Conservation (phyloP, 2,888 invertebrate species). For the Sisyra nigra region DNA sequence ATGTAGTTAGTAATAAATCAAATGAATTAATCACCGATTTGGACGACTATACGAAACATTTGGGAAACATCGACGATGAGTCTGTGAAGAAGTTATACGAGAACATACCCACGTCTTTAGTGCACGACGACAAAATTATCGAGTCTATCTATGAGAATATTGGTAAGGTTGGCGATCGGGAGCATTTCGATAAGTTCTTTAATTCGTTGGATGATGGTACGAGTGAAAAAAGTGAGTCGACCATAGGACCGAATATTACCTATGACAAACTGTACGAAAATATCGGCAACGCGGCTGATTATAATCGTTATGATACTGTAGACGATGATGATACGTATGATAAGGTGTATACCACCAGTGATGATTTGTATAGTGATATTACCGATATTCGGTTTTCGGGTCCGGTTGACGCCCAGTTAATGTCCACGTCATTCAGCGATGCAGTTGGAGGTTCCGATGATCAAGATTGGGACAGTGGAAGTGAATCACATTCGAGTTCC, state of each 20-base stretch:
- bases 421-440: slow-evolving; percentile 31
- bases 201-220: not conserved
- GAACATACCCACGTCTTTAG: slow-evolving; percentile 8
- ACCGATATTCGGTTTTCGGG: slow-evolving; percentile 27
- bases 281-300: slow-evolving; percentile 1
- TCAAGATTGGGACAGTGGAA: slow-evolving; percentile 56
- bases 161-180: slow-evolving; percentile 9
- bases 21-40: not conserved
- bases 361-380: slow-evolving; percentile 22
- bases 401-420: slow-evolving; percentile 24
- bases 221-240: slow-evolving; percentile 3
- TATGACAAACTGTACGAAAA: slow-evolving; percentile 4
- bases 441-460: slow-evolving; percentile 33
- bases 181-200: slow-evolving; percentile 11
- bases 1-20: too few species aligned
- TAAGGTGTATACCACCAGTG: slow-evolving; percentile 3
- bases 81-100: slow-evolving; percentile 6
- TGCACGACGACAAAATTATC: slow-evolving; percentile 12
- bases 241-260: slow-evolving; percentile 1
- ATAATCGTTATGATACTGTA: not conserved
- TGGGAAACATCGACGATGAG: slow-evolving; percentile 1
- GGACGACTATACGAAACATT: not conserved
- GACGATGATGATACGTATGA: slow-evolving; percentile 12
- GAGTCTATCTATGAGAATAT: slow-evolving; percentile 14
- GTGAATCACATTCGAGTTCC: slow-evolving; percentile 51